Percentiles rank a stretch among this genome's conserved stretches.
Evolutionary conservation across 2,113 vertebrate genomes (phyloP).

Genomic region (Motacilla alba): DNA sequence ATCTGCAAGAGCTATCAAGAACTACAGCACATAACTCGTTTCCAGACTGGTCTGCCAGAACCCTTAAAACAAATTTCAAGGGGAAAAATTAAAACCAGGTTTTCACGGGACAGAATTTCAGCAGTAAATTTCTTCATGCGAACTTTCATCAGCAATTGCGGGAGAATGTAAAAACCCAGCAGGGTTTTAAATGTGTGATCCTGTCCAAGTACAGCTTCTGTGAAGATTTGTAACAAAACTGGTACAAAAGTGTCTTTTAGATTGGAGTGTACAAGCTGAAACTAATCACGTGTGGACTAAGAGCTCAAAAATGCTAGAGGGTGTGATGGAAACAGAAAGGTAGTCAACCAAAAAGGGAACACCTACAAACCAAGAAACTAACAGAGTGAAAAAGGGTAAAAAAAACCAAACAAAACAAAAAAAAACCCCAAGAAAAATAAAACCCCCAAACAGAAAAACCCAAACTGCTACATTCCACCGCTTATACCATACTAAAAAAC

Average conservation of each 20-base stretch:
- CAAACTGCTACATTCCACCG: background rate
- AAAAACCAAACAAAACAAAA: background rate
- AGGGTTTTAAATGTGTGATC: background rate
- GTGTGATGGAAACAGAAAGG: background rate
- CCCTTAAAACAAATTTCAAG: background rate
- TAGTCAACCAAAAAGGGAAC: background rate
- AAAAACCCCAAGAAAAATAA: background rate
- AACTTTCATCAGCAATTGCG: background rate
- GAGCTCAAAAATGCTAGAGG: background rate
- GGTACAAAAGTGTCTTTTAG: background rate
- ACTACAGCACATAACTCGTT: background rate
- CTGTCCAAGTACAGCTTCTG: background rate
- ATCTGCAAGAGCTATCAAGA: background rate
- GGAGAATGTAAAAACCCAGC: background rate
- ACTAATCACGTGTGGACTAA: background rate
- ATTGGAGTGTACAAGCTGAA: background rate
- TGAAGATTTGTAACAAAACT: background rate
- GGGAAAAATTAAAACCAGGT: background rate
- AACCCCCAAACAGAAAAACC: background rate
- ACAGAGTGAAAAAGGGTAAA: background rate
- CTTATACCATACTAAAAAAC: background rate
- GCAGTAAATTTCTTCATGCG: background rate
- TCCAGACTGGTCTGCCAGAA: background rate
- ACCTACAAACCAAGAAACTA: background rate
- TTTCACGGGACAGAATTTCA: background rate